Evolutionary conservation across 2,888 invertebrate genomes (phyloP), one percentile per base, ranked within the genome.

Genomic region (Standfussiana lucernea): DNA sequence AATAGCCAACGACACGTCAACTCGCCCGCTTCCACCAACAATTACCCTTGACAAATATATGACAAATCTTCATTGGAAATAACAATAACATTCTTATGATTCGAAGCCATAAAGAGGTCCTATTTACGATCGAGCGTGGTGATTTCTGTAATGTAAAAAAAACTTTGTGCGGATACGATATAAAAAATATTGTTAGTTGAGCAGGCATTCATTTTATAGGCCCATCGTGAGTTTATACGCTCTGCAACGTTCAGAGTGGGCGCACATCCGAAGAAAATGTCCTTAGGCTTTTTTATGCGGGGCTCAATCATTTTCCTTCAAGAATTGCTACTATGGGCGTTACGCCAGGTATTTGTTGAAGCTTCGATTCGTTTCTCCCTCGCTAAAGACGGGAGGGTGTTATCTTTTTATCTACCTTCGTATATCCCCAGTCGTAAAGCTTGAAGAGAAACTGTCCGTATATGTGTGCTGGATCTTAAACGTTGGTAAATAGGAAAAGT

Each of bases 201-300:
- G 90, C 86, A 91, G 90, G 91, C 94, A 91, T 93, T 93, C 93
- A 91, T 93, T 93, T 93, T 93, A 93, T 93, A 88, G 89, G 84
- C 79, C 91, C 84, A 91, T 92, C 90, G 91, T 85, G 83, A 89
- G 87, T 92, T 92, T 92, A 92, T 92, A 88, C 76, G 88, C 77
- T 83, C 77, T 82, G 85, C 84, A 83, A 67, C 79, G 88, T 81
- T 78, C 85, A 75, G 86, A 85, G 84, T 71, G 81, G 40, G 82
- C 79, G 80, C 81, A 82, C 80, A 75, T 61, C 68, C 75, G 62
- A 78, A 24, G 68, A 59, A 66, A 79, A 78, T 72, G 77, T 79
- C 77, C 78, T 65, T 68, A 64, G 72, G 62, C 67, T 75, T 80
- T 88, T 88, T 79, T 74, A 72, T 64, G 24, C 45, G 70, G 45